Conservation (phyloP, 2,888 invertebrate species). For the Parthenolecanium corni region DNA sequence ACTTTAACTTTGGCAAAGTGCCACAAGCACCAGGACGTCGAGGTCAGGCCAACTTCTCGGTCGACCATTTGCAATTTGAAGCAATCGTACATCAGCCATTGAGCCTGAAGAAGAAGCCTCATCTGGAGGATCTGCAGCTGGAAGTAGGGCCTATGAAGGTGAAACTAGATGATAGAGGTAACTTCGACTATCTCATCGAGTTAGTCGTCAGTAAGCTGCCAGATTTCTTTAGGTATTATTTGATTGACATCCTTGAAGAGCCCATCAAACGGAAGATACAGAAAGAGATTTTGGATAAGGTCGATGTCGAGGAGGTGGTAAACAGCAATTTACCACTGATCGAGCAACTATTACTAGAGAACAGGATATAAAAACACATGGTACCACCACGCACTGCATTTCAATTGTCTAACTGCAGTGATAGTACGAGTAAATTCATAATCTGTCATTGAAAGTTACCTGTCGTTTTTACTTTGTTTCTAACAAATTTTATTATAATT, state of each 20-base stretch:
- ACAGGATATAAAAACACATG: too few relatives aligned
- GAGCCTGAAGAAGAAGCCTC: conserved; percentile 60
- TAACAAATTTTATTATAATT: too few relatives aligned
- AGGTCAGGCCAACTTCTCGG: conserved; percentile 64
- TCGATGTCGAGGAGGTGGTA: conserved; percentile 64
- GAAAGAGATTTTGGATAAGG: conserved; percentile 46
- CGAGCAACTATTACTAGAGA: background rate
- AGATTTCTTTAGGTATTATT: conserved; percentile 71
- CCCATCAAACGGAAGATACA: conserved; percentile 62
- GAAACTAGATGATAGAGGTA: conserved; percentile 65
- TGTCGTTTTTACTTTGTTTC: too few relatives aligned
- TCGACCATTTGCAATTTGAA: conserved; percentile 56
- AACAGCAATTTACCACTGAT: conserved; percentile 47
- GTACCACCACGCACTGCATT: too few relatives aligned
- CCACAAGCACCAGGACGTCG: conserved; percentile 39
- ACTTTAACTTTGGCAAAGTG: conserved; percentile 48
- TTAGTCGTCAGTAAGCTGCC: conserved; percentile 68
- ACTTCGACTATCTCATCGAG: conserved; percentile 69
- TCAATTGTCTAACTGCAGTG: too few relatives aligned
- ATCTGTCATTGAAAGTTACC: too few relatives aligned
- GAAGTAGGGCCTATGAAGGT: conserved; percentile 73
- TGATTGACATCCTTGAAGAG: conserved; percentile 71
- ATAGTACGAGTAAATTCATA: too few relatives aligned
- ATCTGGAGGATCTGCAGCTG: conserved; percentile 60
- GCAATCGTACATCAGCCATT: conserved; percentile 60